Base-by-base conservation (phyloP, 2,888 invertebrate species). In the Leptinotarsa haldemani region DNA sequence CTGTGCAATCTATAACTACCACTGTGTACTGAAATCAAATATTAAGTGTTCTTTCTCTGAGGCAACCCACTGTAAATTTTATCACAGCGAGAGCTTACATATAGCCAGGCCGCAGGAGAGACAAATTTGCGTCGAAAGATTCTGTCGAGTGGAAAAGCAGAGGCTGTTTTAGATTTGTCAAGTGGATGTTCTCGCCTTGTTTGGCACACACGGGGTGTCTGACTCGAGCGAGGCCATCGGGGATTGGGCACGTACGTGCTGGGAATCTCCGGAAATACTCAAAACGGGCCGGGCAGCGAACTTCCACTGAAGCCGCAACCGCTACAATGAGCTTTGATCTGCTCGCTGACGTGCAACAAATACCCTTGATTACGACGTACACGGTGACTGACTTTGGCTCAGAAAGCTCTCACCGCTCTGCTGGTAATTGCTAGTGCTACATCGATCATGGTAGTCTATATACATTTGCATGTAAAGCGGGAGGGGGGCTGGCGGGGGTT, bases 301-400 rank as follows among this genome's bases (percentile, higher is more conserved):
- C 63, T 65, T 70, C 65, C 58, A 53, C 22, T 50, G 65, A 74
- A 69, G 64, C 58, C 69, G 63, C 75, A 69, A 65, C 58, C 63
- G 63, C 71, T 66, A 79, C 80, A 77, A 77, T 73, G 75, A 74
- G 76, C 78, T 79, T 78, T 78, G 80, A 80, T 81, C 79, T 80
- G 79, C 74, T 74, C 74, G 77, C 75, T 76, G 78, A 78, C 80
- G 76, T 78, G 78, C 78, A 78, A 79, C 81, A 81, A 81, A 78
- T 78, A 75, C 73, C 71, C 77, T 79, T 80, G 79, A 80, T 80
- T 80, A 77, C 77, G 74, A 64, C 50, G 53, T 58, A 53, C 68
- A 58, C 71, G 52, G 22, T 48, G 61, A 50, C 18, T 48, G 65
- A 56, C 48, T 71, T 70, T 56, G 69, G 64, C 72, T 69, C 65